A percentile compares a stretch with the other conserved stretches of the same genome.
Evolutionary conservation across 1,140 invertebrate species (phyloP).

Genomic region (Procambarus virginalis): DNA sequence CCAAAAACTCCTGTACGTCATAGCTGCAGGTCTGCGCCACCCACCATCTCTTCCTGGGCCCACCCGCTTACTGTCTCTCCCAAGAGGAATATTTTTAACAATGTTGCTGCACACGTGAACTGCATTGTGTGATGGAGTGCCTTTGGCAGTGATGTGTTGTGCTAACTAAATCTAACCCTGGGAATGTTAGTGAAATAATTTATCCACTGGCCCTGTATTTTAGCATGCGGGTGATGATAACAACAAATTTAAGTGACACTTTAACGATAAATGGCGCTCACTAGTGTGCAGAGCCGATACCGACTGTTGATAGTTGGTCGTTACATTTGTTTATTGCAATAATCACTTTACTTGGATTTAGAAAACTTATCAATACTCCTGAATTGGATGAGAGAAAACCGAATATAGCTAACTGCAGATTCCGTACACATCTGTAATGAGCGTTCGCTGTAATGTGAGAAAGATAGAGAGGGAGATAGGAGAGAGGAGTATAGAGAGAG

Average conservation of each 20-base stretch:
- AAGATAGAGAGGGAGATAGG: slow-evolving; percentile 49
- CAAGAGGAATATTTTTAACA: neutral
- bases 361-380: slow-evolving; percentile 52
- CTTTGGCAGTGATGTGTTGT: neutral
- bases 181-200: slow-evolving; percentile 25
- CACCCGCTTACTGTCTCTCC: too few species aligned
- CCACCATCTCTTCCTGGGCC: neutral
- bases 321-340: slow-evolving; percentile 54
- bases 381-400: slow-evolving; percentile 21
- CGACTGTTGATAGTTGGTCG: slow-evolving; percentile 52
- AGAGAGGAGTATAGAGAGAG: slow-evolving; percentile 41
- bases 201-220: slow-evolving; percentile 48
- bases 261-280: slow-evolving; percentile 46
- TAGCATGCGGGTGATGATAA: slow-evolving; percentile 51
- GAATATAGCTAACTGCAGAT: neutral
- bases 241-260: slow-evolving; percentile 56
- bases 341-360: slow-evolving; percentile 54
- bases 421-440: neutral
- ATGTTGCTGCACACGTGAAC: neutral
- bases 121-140: neutral
- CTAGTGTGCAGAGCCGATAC: slow-evolving; percentile 49
- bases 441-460: neutral
- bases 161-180: slow-evolving; percentile 20
- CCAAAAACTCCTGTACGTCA: neutral
- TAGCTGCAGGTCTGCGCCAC: neutral